phyloP scores from a whole-genome alignment of 2,113 vertebrate genomes.

The Zapus hudsonius region DNA sequence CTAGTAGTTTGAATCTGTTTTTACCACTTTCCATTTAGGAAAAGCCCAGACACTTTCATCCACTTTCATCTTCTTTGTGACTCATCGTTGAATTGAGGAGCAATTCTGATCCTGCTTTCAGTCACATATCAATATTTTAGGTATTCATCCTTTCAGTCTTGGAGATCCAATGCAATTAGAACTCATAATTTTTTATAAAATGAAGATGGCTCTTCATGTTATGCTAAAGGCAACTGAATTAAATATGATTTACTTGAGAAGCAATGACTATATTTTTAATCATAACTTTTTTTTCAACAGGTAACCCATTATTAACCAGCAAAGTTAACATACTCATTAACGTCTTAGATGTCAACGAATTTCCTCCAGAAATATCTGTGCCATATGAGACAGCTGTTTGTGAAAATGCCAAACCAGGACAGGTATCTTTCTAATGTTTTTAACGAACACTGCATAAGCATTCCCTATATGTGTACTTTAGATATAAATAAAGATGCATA shows the following conservation, averaged over 20 bases:
- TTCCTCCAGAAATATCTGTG: constrained; percentile 94
- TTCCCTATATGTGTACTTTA: background rate
- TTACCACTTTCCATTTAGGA: background rate
- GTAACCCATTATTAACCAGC: constrained; percentile 94
- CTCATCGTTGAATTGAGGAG: background rate
- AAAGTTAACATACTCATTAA: constrained; percentile 95
- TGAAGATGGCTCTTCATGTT: background rate
- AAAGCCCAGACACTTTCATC: background rate
- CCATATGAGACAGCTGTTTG: constrained; percentile 96
- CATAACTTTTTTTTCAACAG: constrained; percentile 82
- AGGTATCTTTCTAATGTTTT: constrained; percentile 86
- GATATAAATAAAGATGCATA: background rate
- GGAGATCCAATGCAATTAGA: background rate
- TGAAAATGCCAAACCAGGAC: constrained; percentile 94
- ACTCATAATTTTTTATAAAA: background rate
- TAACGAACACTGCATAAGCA: background rate
- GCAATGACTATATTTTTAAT: background rate
- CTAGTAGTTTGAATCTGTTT: background rate
- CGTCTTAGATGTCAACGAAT: constrained; percentile 97
- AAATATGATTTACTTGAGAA: background rate
- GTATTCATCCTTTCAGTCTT: rapidly evolving
- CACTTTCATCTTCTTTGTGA: background rate
- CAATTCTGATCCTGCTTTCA: background rate
- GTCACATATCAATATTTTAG: rapidly evolving
- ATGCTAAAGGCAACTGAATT: background rate